Evolutionary conservation across 2,797 vertebrate species (phyloP), one percentile per base, ranked within the genome.

Genomic region (Microchirus variegatus): DNA sequence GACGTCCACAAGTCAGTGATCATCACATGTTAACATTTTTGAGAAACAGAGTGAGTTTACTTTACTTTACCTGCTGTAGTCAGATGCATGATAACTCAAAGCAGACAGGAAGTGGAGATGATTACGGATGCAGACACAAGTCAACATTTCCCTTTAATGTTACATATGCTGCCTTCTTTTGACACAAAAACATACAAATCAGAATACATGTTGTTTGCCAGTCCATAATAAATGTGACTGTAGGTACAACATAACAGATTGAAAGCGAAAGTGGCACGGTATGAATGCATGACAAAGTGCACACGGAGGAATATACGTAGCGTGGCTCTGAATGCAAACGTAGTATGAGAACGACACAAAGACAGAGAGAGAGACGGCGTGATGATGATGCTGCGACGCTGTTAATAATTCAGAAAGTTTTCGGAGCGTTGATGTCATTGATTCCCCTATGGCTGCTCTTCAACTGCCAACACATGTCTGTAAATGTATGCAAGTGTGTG

Each of bases 391-490:
- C 15, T 43, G 62, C 17, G 37, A 55, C 22, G 53, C 18, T 42
- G 37, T 85, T n/a, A 84, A 87, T 87, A 84, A 85, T 90, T 83
- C 60, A 88, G 19, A 61, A 70, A 9, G 46, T 83, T 86, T 86
- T 75, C 53, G 47, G 19, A 78, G 54, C 40, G 16, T 51, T 79
- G 72, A 83, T 83, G 83, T 82, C 67, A 82, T 42, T 50, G 22
- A 64, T 58, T 77, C 71, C 71, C 67, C 47, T 80, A 77, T 77
- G 54, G 75, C 70, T 69, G 63, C 55, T 60, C 53, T 75, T 55
- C 45, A 54, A 46, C 48, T 41, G 40, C 47, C 57, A 53, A 54
- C 59, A 75, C 48, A 31, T 83, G 57, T 69, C 45, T 53, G 38
- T 52, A 62, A 54, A 57, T 63, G 26, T 36, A 31, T 41, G 41